Percentiles rank a stretch among this genome's conserved stretches.
Conservation (phyloP, 2,797 vertebrate genomes). For the Micropoecilia bifurca region DNA sequence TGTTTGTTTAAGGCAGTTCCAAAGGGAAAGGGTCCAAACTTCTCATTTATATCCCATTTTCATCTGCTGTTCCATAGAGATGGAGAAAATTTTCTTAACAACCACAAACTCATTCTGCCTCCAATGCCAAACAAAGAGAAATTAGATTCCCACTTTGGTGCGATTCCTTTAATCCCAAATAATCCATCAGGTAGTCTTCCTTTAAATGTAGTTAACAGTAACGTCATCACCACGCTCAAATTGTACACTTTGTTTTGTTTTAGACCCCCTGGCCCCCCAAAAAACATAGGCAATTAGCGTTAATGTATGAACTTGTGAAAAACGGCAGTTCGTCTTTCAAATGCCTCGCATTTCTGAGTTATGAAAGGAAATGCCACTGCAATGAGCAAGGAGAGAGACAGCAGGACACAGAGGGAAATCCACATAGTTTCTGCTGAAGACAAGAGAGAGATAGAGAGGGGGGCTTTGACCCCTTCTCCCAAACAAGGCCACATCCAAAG, state of each 20-base stretch:
- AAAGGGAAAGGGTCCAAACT: neutral
- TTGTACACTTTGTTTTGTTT: neutral
- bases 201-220: neutral
- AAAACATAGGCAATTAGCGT: too few species aligned
- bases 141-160: too few species aligned
- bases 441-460: neutral
- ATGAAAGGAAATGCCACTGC: constrained; percentile 68
- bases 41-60: neutral
- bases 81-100: neutral
- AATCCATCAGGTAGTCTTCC: too few species aligned
- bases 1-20: neutral
- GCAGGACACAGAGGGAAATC: constrained; percentile 23
- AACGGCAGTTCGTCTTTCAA: neutral
- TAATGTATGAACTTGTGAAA: neutral
- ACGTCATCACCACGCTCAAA: neutral
- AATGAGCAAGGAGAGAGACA: constrained; percentile 22
- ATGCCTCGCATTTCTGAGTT: constrained; percentile 48
- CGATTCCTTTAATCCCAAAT: too few species aligned
- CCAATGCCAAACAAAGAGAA: too few species aligned
- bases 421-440: constrained; percentile 14
- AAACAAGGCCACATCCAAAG: constrained; percentile 36
- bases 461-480: constrained; percentile 18
- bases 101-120: too few species aligned
- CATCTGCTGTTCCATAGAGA: neutral
- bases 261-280: accelerated